These are phyloP conservation scores for Notarius quadriscutis DNA, from an alignment of 2,113 vertebrate genomes.

Conservation along the genomic window DNA sequence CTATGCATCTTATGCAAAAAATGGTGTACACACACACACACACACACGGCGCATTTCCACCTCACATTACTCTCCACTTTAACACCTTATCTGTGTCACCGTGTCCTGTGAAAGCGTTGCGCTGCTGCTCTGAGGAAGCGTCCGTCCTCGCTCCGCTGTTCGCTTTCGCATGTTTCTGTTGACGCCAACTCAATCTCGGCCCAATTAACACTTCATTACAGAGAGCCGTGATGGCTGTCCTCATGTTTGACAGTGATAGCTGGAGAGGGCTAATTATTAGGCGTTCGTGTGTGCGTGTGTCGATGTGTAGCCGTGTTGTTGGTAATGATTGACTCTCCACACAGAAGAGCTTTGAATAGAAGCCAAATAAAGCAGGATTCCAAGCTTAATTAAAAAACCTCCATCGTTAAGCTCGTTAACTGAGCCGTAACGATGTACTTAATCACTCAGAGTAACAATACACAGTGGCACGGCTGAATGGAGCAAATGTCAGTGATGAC, in stretches of 20 bases:
- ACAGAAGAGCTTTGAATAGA: constrained; percentile 28
- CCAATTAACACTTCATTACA: constrained; percentile 30
- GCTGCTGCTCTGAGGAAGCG: background rate
- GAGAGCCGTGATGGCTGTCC: background rate
- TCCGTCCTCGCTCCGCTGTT: background rate
- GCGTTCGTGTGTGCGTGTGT: background rate
- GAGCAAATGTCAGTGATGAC: constrained; percentile 14
- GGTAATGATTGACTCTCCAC: constrained; percentile 17
- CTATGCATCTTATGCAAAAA: constrained; percentile 79
- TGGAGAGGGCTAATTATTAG: background rate
- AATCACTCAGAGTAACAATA: constrained; percentile 17
- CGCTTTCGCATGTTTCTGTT: background rate
- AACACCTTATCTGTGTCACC: background rate
- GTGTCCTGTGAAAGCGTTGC: background rate
- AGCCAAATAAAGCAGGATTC: constrained; percentile 32
- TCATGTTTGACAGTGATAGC: background rate
- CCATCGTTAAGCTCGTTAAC: constrained; percentile 25
- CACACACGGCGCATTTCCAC: background rate
- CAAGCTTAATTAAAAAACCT: constrained; percentile 33
- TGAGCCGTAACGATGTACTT: constrained; percentile 12
- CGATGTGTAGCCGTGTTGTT: background rate
- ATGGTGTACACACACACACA: constrained; percentile 68
- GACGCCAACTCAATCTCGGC: background rate
- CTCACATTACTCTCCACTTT: background rate
- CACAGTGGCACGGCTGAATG: background rate